Conservation (phyloP, 2,888 invertebrate species). For the Alloscopus bannaensis region DNA sequence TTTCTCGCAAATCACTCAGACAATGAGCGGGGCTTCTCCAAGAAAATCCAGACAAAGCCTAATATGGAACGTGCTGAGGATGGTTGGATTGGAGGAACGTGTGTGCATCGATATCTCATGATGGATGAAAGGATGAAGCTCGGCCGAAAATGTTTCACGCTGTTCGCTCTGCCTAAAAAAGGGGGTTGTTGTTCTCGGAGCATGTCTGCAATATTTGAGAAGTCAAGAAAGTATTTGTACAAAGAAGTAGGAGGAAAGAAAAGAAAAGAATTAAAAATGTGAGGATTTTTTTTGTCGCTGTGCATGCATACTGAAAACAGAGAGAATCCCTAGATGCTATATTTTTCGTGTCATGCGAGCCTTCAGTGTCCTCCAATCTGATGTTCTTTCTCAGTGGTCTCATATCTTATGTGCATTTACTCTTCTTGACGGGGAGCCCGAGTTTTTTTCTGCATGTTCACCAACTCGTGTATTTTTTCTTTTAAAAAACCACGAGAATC, state of each 20-base stretch:
- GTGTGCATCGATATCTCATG: constrained; percentile 14
- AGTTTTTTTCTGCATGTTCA: constrained; percentile 5
- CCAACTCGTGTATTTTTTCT: not conserved
- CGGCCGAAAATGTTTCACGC: not conserved
- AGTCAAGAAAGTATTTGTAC: too few relatives aligned
- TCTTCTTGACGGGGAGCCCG: not conserved
- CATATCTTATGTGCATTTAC: not conserved
- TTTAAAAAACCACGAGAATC: constrained; percentile 13
- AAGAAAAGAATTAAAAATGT: constrained; percentile 17
- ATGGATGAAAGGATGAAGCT: constrained; percentile 5
- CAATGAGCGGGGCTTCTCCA: constrained; percentile 6
- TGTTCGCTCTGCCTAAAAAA: not conserved
- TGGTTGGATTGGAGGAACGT: constrained; percentile 1
- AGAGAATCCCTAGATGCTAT: constrained; percentile 2
- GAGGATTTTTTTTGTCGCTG: constrained; percentile 26
- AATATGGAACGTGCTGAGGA: not conserved
- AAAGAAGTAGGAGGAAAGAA: too few relatives aligned
- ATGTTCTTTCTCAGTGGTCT: not conserved
- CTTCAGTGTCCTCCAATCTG: not conserved
- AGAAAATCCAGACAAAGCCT: not conserved
- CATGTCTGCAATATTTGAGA: constrained; percentile 5
- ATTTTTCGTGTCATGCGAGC: not conserved
- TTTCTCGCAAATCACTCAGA: constrained; percentile 29
- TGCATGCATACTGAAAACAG: not conserved
- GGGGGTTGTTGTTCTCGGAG: constrained; percentile 5